Evolutionary conservation across 2,113 vertebrate species (phyloP).

Genomic region (Heterotilapia buettikoferi): DNA sequence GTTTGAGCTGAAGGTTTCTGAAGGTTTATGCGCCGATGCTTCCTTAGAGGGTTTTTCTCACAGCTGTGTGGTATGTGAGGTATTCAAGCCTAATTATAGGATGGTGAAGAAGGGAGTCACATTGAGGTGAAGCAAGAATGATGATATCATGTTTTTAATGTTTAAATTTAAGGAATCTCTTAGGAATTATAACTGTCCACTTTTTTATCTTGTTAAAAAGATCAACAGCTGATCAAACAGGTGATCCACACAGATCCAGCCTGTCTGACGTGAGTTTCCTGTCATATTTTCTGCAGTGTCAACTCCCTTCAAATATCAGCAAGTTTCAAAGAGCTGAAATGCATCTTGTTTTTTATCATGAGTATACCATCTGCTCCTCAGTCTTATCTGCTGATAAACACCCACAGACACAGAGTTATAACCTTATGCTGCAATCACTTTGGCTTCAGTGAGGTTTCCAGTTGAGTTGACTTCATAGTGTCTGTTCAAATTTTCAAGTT

Average conservation of each 20-base stretch:
- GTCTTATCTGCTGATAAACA: background rate
- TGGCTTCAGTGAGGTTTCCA: background rate
- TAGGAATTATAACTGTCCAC: accelerated
- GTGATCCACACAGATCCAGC: background rate
- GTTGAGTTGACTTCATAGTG: too few species aligned
- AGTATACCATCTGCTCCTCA: background rate
- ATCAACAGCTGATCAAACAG: background rate
- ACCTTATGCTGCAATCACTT: background rate
- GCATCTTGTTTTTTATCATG: background rate
- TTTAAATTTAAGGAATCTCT: background rate
- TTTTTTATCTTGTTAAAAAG: background rate
- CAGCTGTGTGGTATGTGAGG: background rate
- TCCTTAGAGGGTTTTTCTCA: background rate
- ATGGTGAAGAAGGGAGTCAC: background rate
- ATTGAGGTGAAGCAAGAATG: background rate
- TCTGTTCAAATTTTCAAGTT: background rate
- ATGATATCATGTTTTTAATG: background rate
- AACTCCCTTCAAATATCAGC: background rate
- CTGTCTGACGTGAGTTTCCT: background rate
- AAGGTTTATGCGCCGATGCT: background rate
- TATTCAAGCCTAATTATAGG: constrained; percentile 16
- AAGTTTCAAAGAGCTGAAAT: background rate
- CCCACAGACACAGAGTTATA: background rate
- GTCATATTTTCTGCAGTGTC: background rate
- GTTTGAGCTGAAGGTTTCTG: background rate